Conservation (phyloP, 2,797 vertebrate species). For the Chaunax sp. region DNA sequence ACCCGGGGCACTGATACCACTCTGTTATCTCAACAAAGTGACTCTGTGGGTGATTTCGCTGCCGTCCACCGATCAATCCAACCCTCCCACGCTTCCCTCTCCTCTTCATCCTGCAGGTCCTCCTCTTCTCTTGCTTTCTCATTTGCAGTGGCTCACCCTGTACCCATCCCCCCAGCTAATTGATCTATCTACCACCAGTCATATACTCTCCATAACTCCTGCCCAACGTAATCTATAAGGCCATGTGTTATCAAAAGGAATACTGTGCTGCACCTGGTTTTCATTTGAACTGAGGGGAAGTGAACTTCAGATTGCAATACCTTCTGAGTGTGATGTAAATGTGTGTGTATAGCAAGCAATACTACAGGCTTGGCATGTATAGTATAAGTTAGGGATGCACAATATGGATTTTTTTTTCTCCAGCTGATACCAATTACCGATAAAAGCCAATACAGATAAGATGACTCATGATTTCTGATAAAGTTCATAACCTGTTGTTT, state of each 20-base stretch:
- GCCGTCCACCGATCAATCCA: conserved; percentile 49
- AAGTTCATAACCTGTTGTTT: too few species aligned
- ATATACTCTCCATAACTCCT: background rate
- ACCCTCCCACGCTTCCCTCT: conserved; percentile 38
- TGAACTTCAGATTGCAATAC: conserved; percentile 18
- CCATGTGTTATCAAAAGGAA: conserved; percentile 52
- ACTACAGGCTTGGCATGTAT: background rate
- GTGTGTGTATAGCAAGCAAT: background rate
- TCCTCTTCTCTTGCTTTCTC: conserved; percentile 30
- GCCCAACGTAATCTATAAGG: conserved; percentile 38
- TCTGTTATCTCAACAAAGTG: conserved; percentile 74
- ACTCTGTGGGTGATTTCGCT: conserved; percentile 50
- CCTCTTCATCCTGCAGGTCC: conserved; percentile 42
- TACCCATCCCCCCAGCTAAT: conserved; percentile 37
- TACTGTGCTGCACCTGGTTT: conserved; percentile 31
- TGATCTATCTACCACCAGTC: conserved; percentile 14
- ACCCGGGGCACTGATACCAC: conserved; percentile 31
- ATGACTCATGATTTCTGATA: too few species aligned
- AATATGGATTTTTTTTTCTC: too few species aligned
- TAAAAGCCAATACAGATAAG: too few species aligned
- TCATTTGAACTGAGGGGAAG: conserved; percentile 30
- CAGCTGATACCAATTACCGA: too few species aligned
- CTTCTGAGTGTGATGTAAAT: conserved; percentile 19
- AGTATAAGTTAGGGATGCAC: too few species aligned
- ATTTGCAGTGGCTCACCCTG: conserved; percentile 26